Conservation (phyloP, 2,113 vertebrate species). For the Chloropsis cyanopogon region DNA sequence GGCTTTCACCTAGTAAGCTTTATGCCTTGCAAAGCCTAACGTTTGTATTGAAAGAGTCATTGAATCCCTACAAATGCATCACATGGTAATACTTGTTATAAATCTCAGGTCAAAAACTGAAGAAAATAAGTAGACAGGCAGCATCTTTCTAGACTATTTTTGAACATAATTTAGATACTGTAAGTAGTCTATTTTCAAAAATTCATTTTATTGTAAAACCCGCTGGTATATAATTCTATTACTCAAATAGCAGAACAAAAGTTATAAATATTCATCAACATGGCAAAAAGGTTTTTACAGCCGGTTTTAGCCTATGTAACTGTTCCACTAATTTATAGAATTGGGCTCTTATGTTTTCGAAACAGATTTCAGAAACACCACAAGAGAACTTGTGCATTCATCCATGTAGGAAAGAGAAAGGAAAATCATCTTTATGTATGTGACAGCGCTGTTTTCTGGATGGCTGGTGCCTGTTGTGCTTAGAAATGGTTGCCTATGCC, state of each 20-base stretch:
- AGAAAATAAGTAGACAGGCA: neutral
- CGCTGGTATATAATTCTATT: neutral
- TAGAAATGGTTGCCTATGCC: neutral
- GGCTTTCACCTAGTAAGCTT: neutral
- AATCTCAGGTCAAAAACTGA: neutral
- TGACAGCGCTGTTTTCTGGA: slow-evolving; percentile 23
- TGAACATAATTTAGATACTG: neutral
- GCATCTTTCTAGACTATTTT: neutral
- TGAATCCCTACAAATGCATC: neutral
- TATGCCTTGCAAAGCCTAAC: neutral
- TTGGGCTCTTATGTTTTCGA: neutral
- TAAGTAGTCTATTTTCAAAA: neutral
- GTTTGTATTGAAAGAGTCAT: neutral
- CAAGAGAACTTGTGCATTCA: slow-evolving; percentile 11
- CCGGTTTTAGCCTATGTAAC: neutral
- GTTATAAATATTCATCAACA: neutral
- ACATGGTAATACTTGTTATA: neutral
- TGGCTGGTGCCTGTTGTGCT: neutral
- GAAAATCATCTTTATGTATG: slow-evolving; percentile 12
- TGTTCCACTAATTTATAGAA: neutral
- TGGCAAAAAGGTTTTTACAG: neutral
- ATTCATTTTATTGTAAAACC: neutral
- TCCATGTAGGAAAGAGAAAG: neutral
- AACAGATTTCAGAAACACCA: neutral
- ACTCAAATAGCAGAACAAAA: neutral